Evolutionary conservation across 2,113 vertebrate species (phyloP), one percentile per base, ranked within the genome.

Genomic region (Chaetodon auriga): DNA sequence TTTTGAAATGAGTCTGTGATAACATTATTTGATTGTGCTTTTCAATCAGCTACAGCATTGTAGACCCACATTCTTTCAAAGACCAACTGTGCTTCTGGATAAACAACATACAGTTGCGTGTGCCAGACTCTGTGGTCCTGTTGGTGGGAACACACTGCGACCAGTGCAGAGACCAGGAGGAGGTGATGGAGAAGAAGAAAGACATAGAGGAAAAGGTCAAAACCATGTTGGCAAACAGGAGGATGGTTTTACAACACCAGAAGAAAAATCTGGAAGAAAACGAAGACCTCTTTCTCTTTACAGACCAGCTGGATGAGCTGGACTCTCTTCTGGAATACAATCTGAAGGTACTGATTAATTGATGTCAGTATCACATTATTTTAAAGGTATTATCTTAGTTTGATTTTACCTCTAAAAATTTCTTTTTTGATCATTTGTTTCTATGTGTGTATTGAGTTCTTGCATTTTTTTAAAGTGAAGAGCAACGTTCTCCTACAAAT

Each of bases 91-190:
- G 75, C 69, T 84, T 84, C 69, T 84, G 82, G 75, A 68, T 84
- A 38, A 84, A 84, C 82, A 84, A 84, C 82, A 79, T 84, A 46
- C 82, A 84, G 68, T 5, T 84, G 49, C 82, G 82, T 38, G 82
- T 79, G 63, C 82, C 82, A 21, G 64, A 84, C 43, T 71, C 75
- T 8, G 62, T 79, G 69, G 75, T 84, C 23, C n/a, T 84, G 48
- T 63, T 84, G 55, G 82, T 84, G 46, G 82, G 82, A 68, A 84
- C 82, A 62, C 82, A 84, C 69, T 79, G 82, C 1, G 82, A 84
- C 57, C 75, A 84, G 69, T 79, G 82, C 62, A 46, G 25, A 74
- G 82, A 79, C 48, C 55, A 62, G 48, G 68, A 84, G 14, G 82
- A 84, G 69, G 75, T 84, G 46, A 74, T 55, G 63, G 75, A 84